Conservation (phyloP, 2,113 vertebrate species). For the Microtus ochrogaster region DNA sequence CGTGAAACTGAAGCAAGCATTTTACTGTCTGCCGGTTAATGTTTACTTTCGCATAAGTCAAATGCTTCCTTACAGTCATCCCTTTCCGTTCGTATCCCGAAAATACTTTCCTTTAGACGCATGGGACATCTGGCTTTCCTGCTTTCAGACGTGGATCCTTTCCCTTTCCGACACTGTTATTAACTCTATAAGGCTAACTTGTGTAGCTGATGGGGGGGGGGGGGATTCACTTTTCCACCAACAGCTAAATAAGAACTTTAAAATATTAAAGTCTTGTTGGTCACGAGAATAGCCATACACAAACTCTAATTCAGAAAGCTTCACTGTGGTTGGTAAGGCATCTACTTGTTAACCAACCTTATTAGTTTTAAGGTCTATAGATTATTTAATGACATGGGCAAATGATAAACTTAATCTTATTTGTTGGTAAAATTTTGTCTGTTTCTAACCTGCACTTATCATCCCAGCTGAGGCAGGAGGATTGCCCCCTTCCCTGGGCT, state of each 20-base stretch:
- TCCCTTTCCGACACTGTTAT: neutral
- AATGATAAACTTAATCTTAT: constrained; percentile 13
- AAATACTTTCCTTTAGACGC: constrained; percentile 47
- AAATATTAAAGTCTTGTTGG: neutral
- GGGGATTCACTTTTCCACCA: neutral
- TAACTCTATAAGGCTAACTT: neutral
- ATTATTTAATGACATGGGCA: constrained; percentile 2
- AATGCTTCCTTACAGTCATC: neutral
- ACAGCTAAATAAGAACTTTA: neutral
- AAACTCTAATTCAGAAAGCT: constrained; percentile 14
- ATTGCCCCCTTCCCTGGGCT: neutral
- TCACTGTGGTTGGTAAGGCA: neutral
- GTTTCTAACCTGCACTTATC: neutral
- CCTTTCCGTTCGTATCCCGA: constrained; percentile 15
- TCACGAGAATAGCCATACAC: constrained; percentile 34
- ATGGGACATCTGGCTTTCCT: constrained; percentile 28
- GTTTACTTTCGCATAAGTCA: neutral
- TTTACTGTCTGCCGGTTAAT: neutral
- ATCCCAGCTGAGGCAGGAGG: neutral
- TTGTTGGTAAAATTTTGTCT: constrained; percentile 1
- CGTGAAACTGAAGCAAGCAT: neutral
- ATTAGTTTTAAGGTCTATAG: constrained; percentile 29
- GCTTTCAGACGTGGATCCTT: constrained; percentile 16
- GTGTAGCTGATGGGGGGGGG: neutral
- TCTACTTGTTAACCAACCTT: constrained; percentile 24